Conservation (phyloP, 2,113 vertebrate genomes). For the Mustela nigripes region DNA sequence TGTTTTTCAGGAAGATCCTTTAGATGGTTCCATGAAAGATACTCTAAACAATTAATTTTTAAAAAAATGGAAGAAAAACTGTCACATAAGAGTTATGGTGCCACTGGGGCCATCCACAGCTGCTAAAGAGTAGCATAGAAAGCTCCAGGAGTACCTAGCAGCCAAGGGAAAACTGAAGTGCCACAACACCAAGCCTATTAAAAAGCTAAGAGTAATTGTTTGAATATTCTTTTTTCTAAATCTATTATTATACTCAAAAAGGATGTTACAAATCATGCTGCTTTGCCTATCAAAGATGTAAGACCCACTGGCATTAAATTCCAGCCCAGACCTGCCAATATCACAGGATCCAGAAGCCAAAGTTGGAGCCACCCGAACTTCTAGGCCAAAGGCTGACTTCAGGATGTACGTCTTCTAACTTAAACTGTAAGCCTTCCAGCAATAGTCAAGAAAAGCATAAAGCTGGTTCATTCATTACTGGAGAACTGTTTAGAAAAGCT, state of each 20-base stretch:
- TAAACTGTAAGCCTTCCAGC: not conserved
- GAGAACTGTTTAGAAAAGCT: not conserved
- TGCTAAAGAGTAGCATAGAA: not conserved
- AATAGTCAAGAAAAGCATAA: not conserved
- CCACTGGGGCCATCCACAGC: not conserved
- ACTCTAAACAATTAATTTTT: not conserved
- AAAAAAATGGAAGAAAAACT: not conserved
- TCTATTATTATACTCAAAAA: constrained; percentile 59
- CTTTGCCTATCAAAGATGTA: constrained; percentile 44
- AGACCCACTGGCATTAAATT: not conserved
- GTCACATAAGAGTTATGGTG: not conserved
- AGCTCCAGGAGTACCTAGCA: not conserved
- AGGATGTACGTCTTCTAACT: constrained; percentile 44
- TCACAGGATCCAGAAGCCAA: constrained; percentile 48
- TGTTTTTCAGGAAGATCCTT: not conserved
- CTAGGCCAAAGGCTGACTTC: not conserved
- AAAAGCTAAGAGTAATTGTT: not conserved
- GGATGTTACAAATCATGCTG: not conserved
- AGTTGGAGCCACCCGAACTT: not conserved
- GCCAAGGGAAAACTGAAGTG: not conserved
- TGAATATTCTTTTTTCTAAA: not conserved
- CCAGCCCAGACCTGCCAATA: constrained; percentile 27
- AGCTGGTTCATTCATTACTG: not conserved
- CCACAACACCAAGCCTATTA: not conserved
- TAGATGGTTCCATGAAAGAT: no score